phyloP scores from a whole-genome alignment of 2,888 invertebrate genomes.

The Apamea crenata region DNA sequence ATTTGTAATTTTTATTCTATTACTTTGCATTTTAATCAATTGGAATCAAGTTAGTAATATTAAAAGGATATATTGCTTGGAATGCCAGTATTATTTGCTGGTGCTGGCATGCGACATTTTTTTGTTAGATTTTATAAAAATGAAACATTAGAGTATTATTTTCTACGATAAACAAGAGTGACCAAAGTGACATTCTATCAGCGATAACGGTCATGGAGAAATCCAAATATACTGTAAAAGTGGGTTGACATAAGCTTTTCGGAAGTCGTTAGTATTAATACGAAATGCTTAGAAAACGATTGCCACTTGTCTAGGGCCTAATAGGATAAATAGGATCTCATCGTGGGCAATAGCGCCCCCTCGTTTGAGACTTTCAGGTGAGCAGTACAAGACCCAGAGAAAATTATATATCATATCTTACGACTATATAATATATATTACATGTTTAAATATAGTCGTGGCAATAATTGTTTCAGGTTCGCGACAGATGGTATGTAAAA shows the following conservation, averaged over 20 bases:
- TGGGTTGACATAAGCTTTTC: neutral
- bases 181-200: neutral
- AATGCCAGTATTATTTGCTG: neutral
- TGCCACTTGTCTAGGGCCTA: neutral
- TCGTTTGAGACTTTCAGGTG: no score
- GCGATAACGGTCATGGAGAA: neutral
- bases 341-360: no score
- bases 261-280: neutral
- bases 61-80: neutral
- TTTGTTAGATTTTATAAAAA: neutral
- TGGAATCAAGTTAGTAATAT: neutral
- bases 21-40: conserved; percentile 4
- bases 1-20: neutral
- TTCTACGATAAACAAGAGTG: neutral
- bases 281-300: neutral
- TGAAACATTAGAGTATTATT: neutral
- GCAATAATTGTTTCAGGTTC: no score
- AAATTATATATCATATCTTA: no score
- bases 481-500: no score
- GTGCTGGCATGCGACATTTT: neutral
- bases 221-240: neutral
- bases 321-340: neutral
- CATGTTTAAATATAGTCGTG: no score
- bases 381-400: no score
- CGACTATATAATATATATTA: no score